Conservation (phyloP, 2,797 vertebrate species). For the Catamblyrhynchus diadema region DNA sequence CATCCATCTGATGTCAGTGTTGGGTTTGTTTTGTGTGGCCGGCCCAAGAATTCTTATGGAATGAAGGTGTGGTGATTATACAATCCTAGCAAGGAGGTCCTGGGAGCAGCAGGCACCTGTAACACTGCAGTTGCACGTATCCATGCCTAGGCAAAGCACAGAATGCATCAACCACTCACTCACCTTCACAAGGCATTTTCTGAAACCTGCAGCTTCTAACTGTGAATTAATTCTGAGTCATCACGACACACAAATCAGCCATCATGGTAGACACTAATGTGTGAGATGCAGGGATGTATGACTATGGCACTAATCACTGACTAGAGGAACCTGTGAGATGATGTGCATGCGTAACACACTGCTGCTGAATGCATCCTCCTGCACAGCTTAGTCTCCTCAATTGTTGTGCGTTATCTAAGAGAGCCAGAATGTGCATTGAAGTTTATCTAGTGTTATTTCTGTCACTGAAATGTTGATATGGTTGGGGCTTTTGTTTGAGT, state of each 20-base stretch:
- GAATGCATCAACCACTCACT: conserved; percentile 51
- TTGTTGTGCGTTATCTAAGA: background rate
- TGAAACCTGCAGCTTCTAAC: conserved; percentile 14
- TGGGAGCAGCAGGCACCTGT: conserved; percentile 55
- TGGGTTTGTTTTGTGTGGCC: conserved; percentile 8
- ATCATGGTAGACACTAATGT: background rate
- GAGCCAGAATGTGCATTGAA: background rate
- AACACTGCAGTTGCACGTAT: conserved; percentile 26
- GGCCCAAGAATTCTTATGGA: background rate
- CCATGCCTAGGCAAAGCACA: conserved; percentile 20
- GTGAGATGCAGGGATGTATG: conserved; percentile 1
- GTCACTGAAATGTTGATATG: background rate
- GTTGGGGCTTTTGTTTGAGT: background rate
- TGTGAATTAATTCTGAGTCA: conserved; percentile 13
- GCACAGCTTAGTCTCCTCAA: conserved; percentile 12
- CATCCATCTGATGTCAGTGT: background rate
- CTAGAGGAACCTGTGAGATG: background rate
- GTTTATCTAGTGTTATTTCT: conserved; percentile 18
- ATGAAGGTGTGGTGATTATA: background rate
- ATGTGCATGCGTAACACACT: conserved; percentile 26
- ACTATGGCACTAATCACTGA: conserved; percentile 1
- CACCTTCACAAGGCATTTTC: conserved; percentile 45
- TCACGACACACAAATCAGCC: background rate
- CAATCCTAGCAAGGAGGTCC: background rate
- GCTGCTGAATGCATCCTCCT: conserved; percentile 34